Percentiles rank a stretch among this genome's conserved stretches.
These are phyloP conservation scores for Cardiocondyla obscurior DNA, from an alignment of 1,140 invertebrate genomes.

Conservation along the genomic window DNA sequence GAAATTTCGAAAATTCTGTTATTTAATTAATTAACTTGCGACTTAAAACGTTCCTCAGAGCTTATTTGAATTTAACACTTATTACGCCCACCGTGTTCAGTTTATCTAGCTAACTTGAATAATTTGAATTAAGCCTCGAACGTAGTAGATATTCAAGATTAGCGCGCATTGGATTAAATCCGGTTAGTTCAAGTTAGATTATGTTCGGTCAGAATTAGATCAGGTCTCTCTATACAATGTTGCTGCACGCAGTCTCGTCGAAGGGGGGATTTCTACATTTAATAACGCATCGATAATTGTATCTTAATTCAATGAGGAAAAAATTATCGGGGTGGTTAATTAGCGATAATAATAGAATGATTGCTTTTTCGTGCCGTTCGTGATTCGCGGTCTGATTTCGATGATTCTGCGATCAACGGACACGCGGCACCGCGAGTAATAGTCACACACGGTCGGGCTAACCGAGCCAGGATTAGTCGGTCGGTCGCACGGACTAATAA, in stretches of 20 bases:
- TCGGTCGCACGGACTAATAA: slow-evolving; percentile 71
- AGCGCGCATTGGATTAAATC: slow-evolving; percentile 25
- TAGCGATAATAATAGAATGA: not conserved
- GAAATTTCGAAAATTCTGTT: not conserved
- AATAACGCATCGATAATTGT: not conserved
- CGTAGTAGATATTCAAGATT: not conserved
- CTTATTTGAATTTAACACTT: not conserved
- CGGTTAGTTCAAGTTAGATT: slow-evolving; percentile 20
- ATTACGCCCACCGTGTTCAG: not conserved
- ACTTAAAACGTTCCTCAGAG: not conserved
- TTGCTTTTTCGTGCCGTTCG: not conserved
- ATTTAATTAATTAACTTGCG: not conserved
- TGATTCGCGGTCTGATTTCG: not conserved
- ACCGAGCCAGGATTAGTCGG: slow-evolving; percentile 62
- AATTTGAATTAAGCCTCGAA: not conserved
- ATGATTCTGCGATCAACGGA: slow-evolving; percentile 25
- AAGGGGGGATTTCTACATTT: not conserved
- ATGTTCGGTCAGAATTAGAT: slow-evolving; percentile 6
- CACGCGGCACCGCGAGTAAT: slow-evolving; percentile 57
- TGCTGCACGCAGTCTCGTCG: too few species aligned
- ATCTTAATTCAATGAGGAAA: not conserved
- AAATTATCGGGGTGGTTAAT: not conserved
- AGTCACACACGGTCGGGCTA: slow-evolving; percentile 61
- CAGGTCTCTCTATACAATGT: slow-evolving; percentile 3
- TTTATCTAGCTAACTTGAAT: not conserved